Evolutionary conservation across 2,888 invertebrate species (phyloP).

Genomic region (Nymphalis urticae): DNA sequence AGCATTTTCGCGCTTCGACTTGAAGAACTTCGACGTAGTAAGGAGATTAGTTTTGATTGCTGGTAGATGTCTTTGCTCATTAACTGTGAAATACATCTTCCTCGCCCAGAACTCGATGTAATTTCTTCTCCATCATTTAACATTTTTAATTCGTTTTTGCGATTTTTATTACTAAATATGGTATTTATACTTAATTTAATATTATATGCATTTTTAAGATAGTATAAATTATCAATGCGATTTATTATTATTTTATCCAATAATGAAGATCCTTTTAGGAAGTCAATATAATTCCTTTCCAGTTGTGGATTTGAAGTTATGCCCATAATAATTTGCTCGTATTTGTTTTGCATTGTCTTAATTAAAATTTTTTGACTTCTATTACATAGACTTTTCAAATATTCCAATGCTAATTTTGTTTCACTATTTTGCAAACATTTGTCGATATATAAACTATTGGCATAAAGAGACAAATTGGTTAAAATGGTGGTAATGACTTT

Average conservation of each 20-base stretch:
- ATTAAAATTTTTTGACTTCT: slow-evolving; percentile 59
- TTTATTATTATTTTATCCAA: slow-evolving; percentile 55
- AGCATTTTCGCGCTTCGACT: slow-evolving; percentile 58
- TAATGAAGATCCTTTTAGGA: slow-evolving; percentile 65
- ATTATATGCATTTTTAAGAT: slow-evolving; percentile 68
- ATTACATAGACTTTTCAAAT: slow-evolving; percentile 55
- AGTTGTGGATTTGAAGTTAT: slow-evolving; percentile 47
- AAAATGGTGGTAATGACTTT: slow-evolving; percentile 62
- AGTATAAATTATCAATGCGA: slow-evolving; percentile 65
- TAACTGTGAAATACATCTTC: slow-evolving; percentile 55
- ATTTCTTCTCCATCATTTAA: slow-evolving; percentile 50
- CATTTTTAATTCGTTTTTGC: slow-evolving; percentile 47
- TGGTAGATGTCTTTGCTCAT: slow-evolving; percentile 51
- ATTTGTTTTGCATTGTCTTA: slow-evolving; percentile 62
- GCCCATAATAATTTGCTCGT: slow-evolving; percentile 66
- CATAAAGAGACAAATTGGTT: slow-evolving; percentile 58
- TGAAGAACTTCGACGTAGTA: slow-evolving; percentile 62
- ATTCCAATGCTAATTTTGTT: slow-evolving; percentile 63
- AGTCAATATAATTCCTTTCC: slow-evolving; percentile 75
- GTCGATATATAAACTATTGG: slow-evolving; percentile 63
- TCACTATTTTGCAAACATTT: slow-evolving; percentile 68
- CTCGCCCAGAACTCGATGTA: slow-evolving; percentile 53
- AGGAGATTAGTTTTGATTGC: slow-evolving; percentile 50
- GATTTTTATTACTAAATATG: slow-evolving; percentile 57
- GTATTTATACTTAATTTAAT: slow-evolving; percentile 57